Conservation (phyloP, 1,140 invertebrate species). For the Trichonephila clavipes region DNA sequence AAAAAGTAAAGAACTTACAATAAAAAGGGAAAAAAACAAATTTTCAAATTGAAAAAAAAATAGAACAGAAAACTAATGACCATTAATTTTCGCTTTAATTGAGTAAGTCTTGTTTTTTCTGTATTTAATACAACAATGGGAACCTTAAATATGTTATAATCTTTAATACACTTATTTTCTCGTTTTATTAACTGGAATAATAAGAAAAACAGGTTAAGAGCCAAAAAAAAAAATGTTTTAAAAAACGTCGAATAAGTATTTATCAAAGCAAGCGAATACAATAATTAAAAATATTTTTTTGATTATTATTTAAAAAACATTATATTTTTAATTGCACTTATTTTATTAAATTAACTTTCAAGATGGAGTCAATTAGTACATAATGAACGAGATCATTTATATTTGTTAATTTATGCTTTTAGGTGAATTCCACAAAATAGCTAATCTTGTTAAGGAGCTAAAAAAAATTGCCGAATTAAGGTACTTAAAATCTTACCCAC, state of each 20-base stretch:
- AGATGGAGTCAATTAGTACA: neutral
- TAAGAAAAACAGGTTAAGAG: neutral
- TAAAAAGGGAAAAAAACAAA: slow-evolving; percentile 13
- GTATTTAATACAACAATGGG: slow-evolving; percentile 3
- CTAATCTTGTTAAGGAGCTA: no score
- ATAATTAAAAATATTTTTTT: neutral
- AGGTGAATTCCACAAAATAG: no score
- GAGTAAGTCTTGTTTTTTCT: neutral
- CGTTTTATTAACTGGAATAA: neutral
- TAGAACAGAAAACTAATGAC: slow-evolving; percentile 23
- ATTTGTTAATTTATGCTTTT: neutral
- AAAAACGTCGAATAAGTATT: neutral
- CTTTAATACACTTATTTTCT: slow-evolving; percentile 7
- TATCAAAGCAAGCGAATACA: neutral
- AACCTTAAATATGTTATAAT: slow-evolving; percentile 35
- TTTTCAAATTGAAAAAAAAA: slow-evolving; percentile 29
- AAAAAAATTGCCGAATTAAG: no score
- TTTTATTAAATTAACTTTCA: neutral
- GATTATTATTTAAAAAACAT: neutral
- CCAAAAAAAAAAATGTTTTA: neutral
- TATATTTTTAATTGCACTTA: neutral
- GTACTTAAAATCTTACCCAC: no score
- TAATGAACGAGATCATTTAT: neutral
- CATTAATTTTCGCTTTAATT: slow-evolving; percentile 52
- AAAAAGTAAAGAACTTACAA: slow-evolving; percentile 1